These are phyloP conservation scores for Delphinus delphis DNA, from an alignment of 2,113 vertebrate species.

Conservation along the genomic window DNA sequence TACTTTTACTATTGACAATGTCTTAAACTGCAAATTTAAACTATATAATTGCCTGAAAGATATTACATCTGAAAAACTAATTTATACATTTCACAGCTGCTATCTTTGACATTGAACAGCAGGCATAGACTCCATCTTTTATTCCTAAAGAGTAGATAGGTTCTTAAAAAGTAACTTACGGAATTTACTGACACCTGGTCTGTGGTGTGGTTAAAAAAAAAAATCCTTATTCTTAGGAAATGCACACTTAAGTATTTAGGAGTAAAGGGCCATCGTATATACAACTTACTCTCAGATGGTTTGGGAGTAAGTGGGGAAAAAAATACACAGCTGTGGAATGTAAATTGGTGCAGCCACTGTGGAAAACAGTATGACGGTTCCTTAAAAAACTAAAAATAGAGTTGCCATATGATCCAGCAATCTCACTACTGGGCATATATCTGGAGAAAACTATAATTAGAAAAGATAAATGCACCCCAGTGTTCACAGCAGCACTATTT, in stretches of 20 bases:
- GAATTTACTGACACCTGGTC: background rate
- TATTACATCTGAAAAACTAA: background rate
- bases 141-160: background rate
- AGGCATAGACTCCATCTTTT: background rate
- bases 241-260: background rate
- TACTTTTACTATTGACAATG: background rate
- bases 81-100: background rate
- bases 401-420: background rate
- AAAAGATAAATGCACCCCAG: background rate
- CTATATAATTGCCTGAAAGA: background rate
- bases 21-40: constrained; percentile 5
- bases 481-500: background rate
- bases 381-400: background rate
- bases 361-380: background rate
- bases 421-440: background rate
- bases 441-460: background rate
- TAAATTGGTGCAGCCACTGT: background rate
- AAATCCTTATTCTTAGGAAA: background rate
- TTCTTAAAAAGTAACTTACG: constrained; percentile 10
- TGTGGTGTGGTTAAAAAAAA: background rate
- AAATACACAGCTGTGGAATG: background rate
- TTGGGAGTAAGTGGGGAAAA: background rate
- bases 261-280: background rate
- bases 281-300: background rate
- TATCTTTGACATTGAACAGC: background rate